Conservation (phyloP, 1,140 invertebrate genomes). For the Penaeus indicus region DNA sequence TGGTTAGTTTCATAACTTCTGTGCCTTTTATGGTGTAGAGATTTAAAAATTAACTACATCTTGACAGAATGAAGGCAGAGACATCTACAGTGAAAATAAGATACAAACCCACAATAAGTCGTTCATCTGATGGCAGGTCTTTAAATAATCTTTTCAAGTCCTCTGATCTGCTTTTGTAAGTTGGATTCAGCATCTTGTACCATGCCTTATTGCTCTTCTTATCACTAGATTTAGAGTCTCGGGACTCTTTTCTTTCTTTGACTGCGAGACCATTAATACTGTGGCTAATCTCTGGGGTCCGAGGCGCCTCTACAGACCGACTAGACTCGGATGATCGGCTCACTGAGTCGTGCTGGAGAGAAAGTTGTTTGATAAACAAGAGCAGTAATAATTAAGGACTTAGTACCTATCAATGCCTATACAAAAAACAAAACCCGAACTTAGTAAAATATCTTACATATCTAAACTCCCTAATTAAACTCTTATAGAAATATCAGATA, state of each 20-base stretch:
- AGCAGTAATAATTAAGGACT: too few species aligned
- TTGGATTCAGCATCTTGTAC: conserved; percentile 91
- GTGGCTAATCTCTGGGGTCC: conserved; percentile 52
- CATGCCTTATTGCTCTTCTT: conserved; percentile 76
- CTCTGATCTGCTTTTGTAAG: conserved; percentile 91
- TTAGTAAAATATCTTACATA: too few species aligned
- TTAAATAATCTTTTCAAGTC: conserved; percentile 95
- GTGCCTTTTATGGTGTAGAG: neutral
- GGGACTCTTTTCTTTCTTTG: conserved; percentile 61
- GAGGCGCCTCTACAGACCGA: conserved; percentile 49
- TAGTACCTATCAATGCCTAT: too few species aligned
- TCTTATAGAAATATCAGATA: too few species aligned
- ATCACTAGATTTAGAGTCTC: conserved; percentile 59
- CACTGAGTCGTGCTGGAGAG: conserved; percentile 40
- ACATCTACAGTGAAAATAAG: neutral
- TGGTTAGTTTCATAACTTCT: neutral
- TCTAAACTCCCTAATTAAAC: too few species aligned
- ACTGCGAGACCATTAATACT: conserved; percentile 49
- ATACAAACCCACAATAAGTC: conserved; percentile 89
- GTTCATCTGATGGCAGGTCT: conserved; percentile 89
- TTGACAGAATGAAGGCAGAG: neutral
- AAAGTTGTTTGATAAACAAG: too few species aligned
- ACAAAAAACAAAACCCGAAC: too few species aligned
- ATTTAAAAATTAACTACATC: neutral
- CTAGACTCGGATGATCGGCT: conserved; percentile 56